Evolutionary conservation across 53 echinoderm and acorn worm genomes (phyloP), one percentile per base, ranked within the genome.

Genomic region (Apostichopus leukothele): DNA sequence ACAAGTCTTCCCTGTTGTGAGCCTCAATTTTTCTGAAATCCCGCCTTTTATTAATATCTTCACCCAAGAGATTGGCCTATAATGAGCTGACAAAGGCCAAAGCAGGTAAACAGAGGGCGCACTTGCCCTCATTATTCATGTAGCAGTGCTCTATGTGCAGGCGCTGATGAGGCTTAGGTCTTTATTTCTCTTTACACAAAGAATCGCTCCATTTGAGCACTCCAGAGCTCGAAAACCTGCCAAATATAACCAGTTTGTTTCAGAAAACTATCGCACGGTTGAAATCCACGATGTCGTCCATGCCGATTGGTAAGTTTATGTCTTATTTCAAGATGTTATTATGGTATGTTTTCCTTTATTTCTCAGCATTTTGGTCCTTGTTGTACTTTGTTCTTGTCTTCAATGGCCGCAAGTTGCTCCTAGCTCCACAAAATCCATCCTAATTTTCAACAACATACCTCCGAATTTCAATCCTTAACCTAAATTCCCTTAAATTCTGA

Each of bases 121-220:
- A 63, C 85, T 85, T 67, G 67, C 85, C 85, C 88, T 87, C 88
- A 87, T 87, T 87, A 87, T 87, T 87, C 88, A 87, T 87, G 88
- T 87, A 87, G 74, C 75, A 87, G 88, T 59, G 74, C 88, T 75
- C 75, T 75, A 53, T 87, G 88, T 87, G 59, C 83, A 75, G 75
- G 88, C 88, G 75, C 88, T 75, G 88, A 74, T 87, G 88, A 75
- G 88, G 75, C 23, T 87, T 87, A 87, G 88, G 75, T 87, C 75
- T 87, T 87, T 87, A 74, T 87, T 87, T 87, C 75, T 87, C 88
- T 87, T 87, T 87, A 87, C 88, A 87, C 88, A 87, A 87, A 87
- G 88, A 87, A 75, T 75, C 88, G 74, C 75, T 75, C 88, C 88
- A 75, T 87, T 87, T 87, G 74, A 75, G 53, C 54, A 55, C 50